Percentiles rank a stretch among this genome's conserved stretches.
phyloP scores from a whole-genome alignment of 2,888 invertebrate species.

The Hanleya hanleyi region DNA sequence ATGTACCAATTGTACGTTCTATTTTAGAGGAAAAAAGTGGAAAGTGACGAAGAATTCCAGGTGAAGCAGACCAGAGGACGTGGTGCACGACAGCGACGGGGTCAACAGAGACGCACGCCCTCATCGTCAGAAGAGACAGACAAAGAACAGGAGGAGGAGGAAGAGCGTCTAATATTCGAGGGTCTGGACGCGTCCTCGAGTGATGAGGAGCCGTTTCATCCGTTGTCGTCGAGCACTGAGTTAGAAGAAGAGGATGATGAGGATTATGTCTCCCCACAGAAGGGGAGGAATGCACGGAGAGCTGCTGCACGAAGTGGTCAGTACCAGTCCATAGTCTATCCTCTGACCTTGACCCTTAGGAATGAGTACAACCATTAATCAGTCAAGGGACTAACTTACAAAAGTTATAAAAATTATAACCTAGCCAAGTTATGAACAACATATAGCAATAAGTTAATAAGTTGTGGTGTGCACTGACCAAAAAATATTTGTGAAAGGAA shows the following conservation, averaged over 20 bases:
- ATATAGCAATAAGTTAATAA: no score
- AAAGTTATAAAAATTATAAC: no score
- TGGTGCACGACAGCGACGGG: background rate
- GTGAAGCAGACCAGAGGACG: background rate
- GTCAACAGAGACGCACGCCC: background rate
- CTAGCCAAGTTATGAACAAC: no score
- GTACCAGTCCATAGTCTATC: no score
- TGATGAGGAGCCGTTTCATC: background rate
- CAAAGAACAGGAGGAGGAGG: background rate
- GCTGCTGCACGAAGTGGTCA: constrained; percentile 49
- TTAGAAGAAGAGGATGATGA: background rate
- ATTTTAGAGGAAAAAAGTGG: constrained; percentile 4
- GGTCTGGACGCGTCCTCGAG: background rate
- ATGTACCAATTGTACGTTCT: no score
- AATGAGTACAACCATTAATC: no score
- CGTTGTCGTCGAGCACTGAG: background rate
- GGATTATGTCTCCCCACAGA: background rate
- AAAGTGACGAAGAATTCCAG: constrained; percentile 7
- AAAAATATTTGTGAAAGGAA: no score
- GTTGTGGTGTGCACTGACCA: no score
- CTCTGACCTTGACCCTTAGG: no score
- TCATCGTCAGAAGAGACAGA: background rate
- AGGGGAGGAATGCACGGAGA: constrained; percentile 67
- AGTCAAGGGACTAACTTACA: no score
- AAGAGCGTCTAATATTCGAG: background rate